Evolutionary conservation across 1,140 invertebrate species (phyloP).

Genomic region (Zaprionus lachaisei): DNA sequence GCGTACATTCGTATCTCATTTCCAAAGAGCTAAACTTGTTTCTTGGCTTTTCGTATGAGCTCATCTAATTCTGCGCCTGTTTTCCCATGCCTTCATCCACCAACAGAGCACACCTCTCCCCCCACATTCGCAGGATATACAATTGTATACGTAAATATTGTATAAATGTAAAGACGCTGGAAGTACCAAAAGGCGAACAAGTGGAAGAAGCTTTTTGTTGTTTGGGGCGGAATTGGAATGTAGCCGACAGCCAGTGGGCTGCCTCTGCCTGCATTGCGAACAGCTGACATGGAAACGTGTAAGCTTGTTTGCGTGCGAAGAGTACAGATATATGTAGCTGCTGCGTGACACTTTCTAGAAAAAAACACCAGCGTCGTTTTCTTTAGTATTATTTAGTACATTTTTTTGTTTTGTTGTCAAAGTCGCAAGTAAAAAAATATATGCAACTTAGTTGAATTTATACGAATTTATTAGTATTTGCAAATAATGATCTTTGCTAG

Average conservation of each 20-base stretch:
- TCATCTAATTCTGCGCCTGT: constrained; percentile 57
- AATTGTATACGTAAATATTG: constrained; percentile 15
- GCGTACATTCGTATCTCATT: constrained; percentile 30
- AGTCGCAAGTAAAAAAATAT: background rate
- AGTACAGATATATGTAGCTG: constrained; percentile 19
- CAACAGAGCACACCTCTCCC: constrained; percentile 8
- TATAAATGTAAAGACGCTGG: constrained; percentile 66
- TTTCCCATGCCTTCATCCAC: constrained; percentile 35
- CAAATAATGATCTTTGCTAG: constrained; percentile 21
- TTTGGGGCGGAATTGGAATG: constrained; percentile 48
- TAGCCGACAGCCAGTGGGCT: constrained; percentile 12
- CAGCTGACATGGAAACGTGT: constrained; percentile 41
- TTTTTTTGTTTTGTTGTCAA: constrained; percentile 3
- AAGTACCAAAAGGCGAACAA: constrained; percentile 55
- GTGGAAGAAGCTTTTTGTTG: constrained; percentile 56
- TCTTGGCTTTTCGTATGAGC: constrained; percentile 71
- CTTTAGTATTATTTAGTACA: constrained; percentile 23
- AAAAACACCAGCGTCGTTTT: constrained; percentile 19
- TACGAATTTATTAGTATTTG: constrained; percentile 13
- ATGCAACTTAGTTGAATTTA: background rate
- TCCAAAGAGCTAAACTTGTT: constrained; percentile 80
- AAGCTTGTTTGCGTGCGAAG: constrained; percentile 25
- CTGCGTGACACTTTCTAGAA: background rate
- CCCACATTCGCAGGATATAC: background rate
- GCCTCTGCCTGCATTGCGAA: constrained; percentile 36